These are phyloP conservation scores for Tretioscincus oriximinensis DNA, from an alignment of 2,113 vertebrate genomes.

Conservation along the genomic window DNA sequence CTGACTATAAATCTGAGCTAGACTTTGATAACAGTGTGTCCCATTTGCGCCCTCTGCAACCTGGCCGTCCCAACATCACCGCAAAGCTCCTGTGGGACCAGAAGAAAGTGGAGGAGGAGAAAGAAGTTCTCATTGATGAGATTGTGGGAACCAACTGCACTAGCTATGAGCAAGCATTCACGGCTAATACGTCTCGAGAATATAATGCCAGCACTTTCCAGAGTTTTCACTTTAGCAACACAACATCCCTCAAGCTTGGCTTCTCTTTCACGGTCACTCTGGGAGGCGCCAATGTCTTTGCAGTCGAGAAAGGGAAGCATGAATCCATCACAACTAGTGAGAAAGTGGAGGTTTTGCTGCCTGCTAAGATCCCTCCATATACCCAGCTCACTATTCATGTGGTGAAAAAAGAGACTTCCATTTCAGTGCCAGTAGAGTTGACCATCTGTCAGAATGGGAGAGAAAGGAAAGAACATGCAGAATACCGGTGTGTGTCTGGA, in stretches of 20 bases:
- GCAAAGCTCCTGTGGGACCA: conserved; percentile 56
- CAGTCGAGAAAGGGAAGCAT: conserved; percentile 56
- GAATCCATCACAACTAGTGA: conserved; percentile 56
- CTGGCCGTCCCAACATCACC: conserved; percentile 41
- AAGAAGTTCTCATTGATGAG: conserved; percentile 65
- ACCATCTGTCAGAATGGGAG: conserved; percentile 62
- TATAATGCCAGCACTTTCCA: conserved; percentile 55
- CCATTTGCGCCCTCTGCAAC: conserved; percentile 50
- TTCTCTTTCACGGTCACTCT: conserved; percentile 58
- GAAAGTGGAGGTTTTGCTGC: conserved; percentile 58
- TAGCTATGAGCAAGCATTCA: conserved; percentile 48
- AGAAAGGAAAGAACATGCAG: conserved; percentile 43
- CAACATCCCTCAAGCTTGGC: conserved; percentile 53
- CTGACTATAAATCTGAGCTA: conserved; percentile 49
- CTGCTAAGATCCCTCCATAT: conserved; percentile 47
- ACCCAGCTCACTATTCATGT: conserved; percentile 54
- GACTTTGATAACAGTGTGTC: conserved; percentile 60
- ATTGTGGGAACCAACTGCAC: conserved; percentile 63
- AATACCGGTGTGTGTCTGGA: conserved; percentile 61
- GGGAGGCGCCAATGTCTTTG: conserved; percentile 57
- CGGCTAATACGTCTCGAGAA: conserved; percentile 62
- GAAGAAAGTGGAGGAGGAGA: conserved; percentile 57
- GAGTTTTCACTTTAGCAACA: conserved; percentile 65
- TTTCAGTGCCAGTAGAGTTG: conserved; percentile 54
- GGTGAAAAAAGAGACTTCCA: conserved; percentile 54